Conservation (phyloP, 2,797 vertebrate genomes). For the Schizothorax lantsangensis region DNA sequence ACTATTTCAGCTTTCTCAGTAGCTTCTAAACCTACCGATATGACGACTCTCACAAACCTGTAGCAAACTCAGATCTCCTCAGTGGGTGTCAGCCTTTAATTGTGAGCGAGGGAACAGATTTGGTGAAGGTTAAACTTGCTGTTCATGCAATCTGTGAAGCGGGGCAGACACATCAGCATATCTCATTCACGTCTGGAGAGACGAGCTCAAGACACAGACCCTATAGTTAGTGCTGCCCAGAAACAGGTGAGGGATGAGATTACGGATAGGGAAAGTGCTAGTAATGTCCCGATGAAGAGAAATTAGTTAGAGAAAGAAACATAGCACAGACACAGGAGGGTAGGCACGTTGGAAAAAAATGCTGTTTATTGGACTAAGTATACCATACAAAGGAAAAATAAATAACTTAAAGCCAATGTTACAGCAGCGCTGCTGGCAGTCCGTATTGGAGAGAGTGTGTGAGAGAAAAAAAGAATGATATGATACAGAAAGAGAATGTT, state of each 20-base stretch:
- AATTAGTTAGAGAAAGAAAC: conserved; percentile 68
- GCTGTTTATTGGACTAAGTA: conserved; percentile 88
- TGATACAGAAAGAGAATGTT: conserved; percentile 58
- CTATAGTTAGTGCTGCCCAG: conserved; percentile 62
- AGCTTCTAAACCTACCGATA: background rate
- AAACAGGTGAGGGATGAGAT: conserved; percentile 37
- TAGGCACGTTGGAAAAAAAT: conserved; percentile 83
- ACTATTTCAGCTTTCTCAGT: background rate
- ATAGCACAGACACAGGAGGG: conserved; percentile 69
- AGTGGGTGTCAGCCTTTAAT: conserved; percentile 34
- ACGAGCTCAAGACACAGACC: conserved; percentile 52
- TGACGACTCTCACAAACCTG: conserved; percentile 28
- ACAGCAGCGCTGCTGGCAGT: conserved; percentile 85
- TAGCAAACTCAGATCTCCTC: background rate
- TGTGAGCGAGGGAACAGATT: conserved; percentile 41
- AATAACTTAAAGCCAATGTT: conserved; percentile 75
- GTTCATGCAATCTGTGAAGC: conserved; percentile 54
- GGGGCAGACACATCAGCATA: conserved; percentile 4
- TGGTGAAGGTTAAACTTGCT: conserved; percentile 45
- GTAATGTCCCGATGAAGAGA: conserved; percentile 35
- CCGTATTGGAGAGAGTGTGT: conserved; percentile 52
- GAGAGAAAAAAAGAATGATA: conserved; percentile 47
- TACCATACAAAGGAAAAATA: conserved; percentile 82
- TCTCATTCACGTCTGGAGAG: conserved; percentile 47
- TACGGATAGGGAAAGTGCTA: conserved; percentile 35